Evolutionary conservation across 2,888 invertebrate genomes (phyloP).

Genomic region (Bellardia bayeri): DNA sequence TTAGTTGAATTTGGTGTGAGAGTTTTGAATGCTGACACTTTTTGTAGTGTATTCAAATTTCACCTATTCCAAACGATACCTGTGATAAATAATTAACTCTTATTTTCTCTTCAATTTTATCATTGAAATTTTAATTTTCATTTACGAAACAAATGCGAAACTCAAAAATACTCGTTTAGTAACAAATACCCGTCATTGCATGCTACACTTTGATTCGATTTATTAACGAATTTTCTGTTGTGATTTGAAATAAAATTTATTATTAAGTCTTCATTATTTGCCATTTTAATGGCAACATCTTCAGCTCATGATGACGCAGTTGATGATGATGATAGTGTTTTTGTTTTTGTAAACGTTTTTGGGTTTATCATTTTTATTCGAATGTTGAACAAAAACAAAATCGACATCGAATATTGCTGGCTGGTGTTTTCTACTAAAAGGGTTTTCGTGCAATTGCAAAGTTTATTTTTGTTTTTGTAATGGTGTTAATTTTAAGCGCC

Average conservation of each 20-base stretch:
- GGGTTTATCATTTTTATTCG: constrained; percentile 1
- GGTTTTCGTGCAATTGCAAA: not conserved
- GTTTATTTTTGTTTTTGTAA: constrained; percentile 13
- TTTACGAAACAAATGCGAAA: not conserved
- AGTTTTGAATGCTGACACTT: no score
- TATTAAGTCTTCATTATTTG: constrained; percentile 8
- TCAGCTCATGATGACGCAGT: not conserved
- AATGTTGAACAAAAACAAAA: not conserved
- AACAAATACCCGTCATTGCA: not conserved
- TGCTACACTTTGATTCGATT: not conserved
- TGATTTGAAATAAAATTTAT: constrained; percentile 25
- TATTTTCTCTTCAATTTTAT: no score
- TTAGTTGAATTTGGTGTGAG: no score
- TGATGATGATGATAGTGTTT: not conserved
- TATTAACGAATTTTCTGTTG: not conserved
- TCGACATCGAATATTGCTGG: not conserved
- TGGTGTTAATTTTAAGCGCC: constrained; percentile 43
- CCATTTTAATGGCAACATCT: constrained; percentile 27
- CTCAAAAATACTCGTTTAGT: not conserved
- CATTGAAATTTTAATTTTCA: not conserved
- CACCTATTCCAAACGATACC: no score
- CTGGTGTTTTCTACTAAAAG: not conserved
- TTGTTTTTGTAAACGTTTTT: not conserved
- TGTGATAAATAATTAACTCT: no score
- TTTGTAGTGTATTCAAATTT: no score